Evolutionary conservation across 2,113 vertebrate species (phyloP).

Genomic region (Burhinus oedicnemus): DNA sequence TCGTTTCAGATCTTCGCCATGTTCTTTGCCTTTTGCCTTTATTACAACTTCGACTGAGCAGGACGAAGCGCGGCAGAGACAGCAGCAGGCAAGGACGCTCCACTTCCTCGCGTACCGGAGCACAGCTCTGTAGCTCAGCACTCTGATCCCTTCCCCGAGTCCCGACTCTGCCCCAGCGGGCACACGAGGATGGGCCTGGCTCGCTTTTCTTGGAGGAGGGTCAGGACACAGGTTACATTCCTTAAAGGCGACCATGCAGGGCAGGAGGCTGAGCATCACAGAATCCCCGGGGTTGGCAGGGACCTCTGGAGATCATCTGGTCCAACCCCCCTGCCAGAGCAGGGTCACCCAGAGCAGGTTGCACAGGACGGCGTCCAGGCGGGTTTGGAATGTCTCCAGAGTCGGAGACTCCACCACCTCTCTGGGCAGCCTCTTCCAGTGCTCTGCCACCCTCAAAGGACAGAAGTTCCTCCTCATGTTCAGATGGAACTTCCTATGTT

Average conservation of each 20-base stretch:
- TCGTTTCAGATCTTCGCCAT: conserved; percentile 24
- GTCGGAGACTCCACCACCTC: background rate
- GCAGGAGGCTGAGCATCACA: background rate
- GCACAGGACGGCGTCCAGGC: background rate
- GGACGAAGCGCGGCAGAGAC: fast-evolving
- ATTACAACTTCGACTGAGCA: conserved; percentile 56
- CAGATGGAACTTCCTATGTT: background rate
- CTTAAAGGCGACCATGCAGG: fast-evolving
- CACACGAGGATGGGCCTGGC: fast-evolving
- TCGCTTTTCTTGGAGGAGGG: fast-evolving
- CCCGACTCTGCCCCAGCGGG: background rate
- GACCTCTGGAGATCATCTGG: background rate
- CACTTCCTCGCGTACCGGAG: fast-evolving
- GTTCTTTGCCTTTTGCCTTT: conserved; percentile 63
- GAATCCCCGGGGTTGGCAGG: background rate
- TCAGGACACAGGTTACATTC: background rate
- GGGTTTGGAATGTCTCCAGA: background rate
- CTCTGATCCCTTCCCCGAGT: fast-evolving
- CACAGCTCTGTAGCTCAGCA: background rate
- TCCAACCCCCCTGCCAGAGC: background rate
- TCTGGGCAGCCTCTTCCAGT: background rate
- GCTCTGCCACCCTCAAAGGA: background rate
- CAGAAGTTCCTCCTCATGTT: background rate
- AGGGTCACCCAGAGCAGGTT: background rate
- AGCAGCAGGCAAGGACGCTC: background rate